These are phyloP conservation scores for Cardiocondyla obscurior DNA, from an alignment of 1,140 invertebrate genomes.

Conservation along the genomic window DNA sequence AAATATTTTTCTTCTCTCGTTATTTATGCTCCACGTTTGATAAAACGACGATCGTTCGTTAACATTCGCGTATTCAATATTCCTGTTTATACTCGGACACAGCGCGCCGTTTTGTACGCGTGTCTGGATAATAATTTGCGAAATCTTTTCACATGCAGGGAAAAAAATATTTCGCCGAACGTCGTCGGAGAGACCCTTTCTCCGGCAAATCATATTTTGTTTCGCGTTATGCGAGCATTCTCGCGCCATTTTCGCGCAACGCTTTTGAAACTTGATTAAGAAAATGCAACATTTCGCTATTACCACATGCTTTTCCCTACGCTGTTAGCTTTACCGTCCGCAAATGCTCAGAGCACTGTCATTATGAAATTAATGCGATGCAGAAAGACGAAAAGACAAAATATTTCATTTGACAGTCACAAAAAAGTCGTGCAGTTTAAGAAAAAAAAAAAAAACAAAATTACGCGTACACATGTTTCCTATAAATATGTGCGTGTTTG, in stretches of 20 bases:
- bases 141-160: not conserved
- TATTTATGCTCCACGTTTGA: not conserved
- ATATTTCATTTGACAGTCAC: not conserved
- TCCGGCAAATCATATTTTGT: constrained; percentile 7
- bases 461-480: not conserved
- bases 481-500: not conserved
- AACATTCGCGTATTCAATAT: constrained; percentile 21
- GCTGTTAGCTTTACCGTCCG: not conserved
- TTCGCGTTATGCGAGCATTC: not conserved
- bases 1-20: not conserved
- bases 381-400: not conserved
- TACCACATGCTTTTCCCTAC: not conserved
- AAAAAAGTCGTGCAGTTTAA: not conserved
- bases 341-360: not conserved
- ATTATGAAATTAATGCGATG: not conserved
- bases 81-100: constrained; percentile 15
- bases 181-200: not conserved
- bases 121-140: constrained; percentile 5
- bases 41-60: not conserved
- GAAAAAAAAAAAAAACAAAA: too few relatives aligned
- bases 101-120: not conserved
- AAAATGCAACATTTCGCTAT: constrained; percentile 17
- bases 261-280: constrained; percentile 16
- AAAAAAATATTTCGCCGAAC: constrained; percentile 15
- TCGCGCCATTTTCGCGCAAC: not conserved